A percentile compares a stretch with the other conserved stretches of the same genome.
phyloP scores from a whole-genome alignment of 2,797 vertebrate species.

The Anomalospiza imberbis region DNA sequence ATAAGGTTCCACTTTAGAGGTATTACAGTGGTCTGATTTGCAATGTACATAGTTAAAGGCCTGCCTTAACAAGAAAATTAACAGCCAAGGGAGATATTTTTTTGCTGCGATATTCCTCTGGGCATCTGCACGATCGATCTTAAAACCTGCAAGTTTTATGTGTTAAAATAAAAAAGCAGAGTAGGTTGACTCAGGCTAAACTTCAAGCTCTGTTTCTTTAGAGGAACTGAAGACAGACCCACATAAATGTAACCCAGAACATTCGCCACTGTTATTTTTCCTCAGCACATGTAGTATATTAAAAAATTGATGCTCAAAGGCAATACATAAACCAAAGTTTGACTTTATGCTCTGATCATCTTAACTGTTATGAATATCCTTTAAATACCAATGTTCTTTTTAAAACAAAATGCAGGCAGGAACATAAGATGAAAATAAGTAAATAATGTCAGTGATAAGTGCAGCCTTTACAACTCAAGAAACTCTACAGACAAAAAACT shows the following conservation, averaged over 20 bases:
- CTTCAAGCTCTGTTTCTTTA: neutral
- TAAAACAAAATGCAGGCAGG: neutral
- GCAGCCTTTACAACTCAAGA: neutral
- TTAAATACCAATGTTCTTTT: neutral
- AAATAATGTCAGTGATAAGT: neutral
- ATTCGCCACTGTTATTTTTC: neutral
- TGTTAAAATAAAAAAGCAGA: neutral
- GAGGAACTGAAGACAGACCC: neutral
- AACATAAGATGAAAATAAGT: neutral
- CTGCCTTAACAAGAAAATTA: constrained; percentile 3
- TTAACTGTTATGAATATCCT: neutral
- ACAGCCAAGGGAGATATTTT: neutral
- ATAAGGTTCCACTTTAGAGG: neutral
- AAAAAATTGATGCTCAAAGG: neutral
- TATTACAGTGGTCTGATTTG: neutral
- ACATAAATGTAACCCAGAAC: neutral
- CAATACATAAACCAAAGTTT: neutral
- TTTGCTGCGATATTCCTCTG: neutral
- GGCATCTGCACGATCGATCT: neutral
- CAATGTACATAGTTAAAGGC: neutral
- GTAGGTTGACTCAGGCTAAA: neutral
- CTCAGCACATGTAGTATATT: neutral
- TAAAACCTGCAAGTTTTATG: neutral
- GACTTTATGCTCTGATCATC: neutral
- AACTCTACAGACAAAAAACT: rapidly evolving